A percentile compares a stretch with the other conserved stretches of the same genome.
phyloP scores from a whole-genome alignment of 2,888 invertebrate genomes.

The Eledona agricola region DNA sequence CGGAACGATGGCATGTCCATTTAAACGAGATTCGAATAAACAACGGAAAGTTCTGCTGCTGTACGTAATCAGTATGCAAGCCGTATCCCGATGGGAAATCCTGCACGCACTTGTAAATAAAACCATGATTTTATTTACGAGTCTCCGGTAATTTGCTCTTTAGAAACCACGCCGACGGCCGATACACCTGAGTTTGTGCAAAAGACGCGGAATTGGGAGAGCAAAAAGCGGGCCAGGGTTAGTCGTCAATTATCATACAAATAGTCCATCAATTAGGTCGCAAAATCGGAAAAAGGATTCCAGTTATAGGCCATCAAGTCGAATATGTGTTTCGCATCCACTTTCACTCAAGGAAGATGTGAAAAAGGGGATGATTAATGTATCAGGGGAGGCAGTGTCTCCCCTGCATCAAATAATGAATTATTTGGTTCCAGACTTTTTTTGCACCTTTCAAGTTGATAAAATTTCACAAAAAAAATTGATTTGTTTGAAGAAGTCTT shows the following conservation, averaged over 20 bases:
- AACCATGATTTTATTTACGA: background rate
- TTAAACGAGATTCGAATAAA: slow-evolving; percentile 5
- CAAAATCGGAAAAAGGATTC: too few species aligned
- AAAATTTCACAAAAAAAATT: too few species aligned
- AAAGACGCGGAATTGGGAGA: slow-evolving; percentile 12
- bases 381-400: too few species aligned
- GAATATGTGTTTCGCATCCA: too few species aligned
- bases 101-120: slow-evolving; percentile 11
- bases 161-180: background rate
- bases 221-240: slow-evolving; percentile 32
- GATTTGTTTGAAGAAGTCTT: too few species aligned
- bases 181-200: slow-evolving; percentile 1
- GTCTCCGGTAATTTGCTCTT: slow-evolving; percentile 1
- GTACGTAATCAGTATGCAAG: slow-evolving; percentile 4
- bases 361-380: too few species aligned
- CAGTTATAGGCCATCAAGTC: too few species aligned
- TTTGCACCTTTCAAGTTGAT: too few species aligned
- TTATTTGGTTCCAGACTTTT: too few species aligned
- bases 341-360: too few species aligned
- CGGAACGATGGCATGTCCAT: slow-evolving; percentile 1
- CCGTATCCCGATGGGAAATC: background rate
- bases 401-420: too few species aligned
- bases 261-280: slow-evolving; percentile 30
- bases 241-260: slow-evolving; percentile 23
- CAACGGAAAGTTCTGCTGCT: slow-evolving; percentile 2